phyloP scores from a whole-genome alignment of 2,888 invertebrate genomes.

The Erannis defoliaria region DNA sequence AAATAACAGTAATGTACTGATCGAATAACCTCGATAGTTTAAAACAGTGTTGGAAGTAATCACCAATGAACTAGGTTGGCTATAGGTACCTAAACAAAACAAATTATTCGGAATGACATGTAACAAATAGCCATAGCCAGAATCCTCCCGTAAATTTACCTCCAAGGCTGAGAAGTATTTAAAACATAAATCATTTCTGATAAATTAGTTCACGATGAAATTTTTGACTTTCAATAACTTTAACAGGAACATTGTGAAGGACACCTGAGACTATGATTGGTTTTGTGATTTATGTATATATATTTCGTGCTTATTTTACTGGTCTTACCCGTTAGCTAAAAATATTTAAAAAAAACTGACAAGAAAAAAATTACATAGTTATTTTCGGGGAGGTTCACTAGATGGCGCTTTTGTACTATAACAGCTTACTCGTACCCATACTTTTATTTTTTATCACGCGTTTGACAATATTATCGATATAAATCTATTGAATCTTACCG shows the following conservation, averaged over 20 bases:
- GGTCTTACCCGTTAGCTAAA: too few species aligned
- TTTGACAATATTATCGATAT: too few species aligned
- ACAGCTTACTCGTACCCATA: too few species aligned
- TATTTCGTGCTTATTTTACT: neutral
- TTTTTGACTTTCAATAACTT: slow-evolving; percentile 25
- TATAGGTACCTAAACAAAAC: neutral
- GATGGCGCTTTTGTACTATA: too few species aligned
- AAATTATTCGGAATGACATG: neutral
- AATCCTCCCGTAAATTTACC: neutral
- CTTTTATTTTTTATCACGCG: too few species aligned
- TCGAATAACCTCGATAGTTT: too few species aligned
- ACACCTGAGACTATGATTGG: slow-evolving; percentile 47
- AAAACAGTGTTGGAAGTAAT: neutral
- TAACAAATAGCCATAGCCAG: neutral
- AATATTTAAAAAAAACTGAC: too few species aligned
- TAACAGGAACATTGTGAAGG: slow-evolving; percentile 41
- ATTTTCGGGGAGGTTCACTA: too few species aligned
- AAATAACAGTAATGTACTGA: too few species aligned
- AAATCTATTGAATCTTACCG: too few species aligned
- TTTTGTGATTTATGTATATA: neutral
- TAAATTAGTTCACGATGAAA: slow-evolving; percentile 19
- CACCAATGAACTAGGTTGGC: neutral
- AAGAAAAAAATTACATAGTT: too few species aligned
- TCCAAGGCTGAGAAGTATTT: neutral
- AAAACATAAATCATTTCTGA: slow-evolving; percentile 27